phyloP scores from a whole-genome alignment of 2,888 invertebrate species.

The Dioctria linearis region DNA sequence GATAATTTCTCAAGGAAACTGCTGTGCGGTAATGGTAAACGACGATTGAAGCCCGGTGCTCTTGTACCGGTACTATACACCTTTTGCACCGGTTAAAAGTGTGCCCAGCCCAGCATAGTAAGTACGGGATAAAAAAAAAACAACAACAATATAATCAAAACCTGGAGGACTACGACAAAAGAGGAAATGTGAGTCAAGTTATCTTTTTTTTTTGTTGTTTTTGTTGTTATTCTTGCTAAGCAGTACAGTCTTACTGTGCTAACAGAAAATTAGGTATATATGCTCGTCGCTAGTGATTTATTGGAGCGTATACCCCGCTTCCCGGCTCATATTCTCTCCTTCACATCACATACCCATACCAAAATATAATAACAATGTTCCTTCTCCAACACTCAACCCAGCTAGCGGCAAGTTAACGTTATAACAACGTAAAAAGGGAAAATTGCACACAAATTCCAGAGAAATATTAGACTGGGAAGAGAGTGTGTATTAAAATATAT shows the following conservation, averaged over 20 bases:
- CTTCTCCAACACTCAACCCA: not conserved
- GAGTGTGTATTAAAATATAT: slow-evolving; percentile 29
- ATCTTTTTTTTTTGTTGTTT: slow-evolving; percentile 14
- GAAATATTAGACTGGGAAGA: slow-evolving; percentile 31
- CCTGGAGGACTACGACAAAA: slow-evolving; percentile 36
- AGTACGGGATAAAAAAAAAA: not conserved
- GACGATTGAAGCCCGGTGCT: slow-evolving; percentile 13
- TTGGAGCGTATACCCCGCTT: slow-evolving; percentile 12
- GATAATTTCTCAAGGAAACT: slow-evolving; percentile 27
- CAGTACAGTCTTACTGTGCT: not conserved
- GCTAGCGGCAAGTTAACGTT: not conserved
- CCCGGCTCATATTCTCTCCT: not conserved
- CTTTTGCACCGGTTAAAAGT: slow-evolving; percentile 28
- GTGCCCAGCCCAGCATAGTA: not conserved
- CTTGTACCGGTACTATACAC: slow-evolving; percentile 11
- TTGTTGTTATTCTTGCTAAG: too few species aligned
- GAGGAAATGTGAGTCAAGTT: slow-evolving; percentile 48
- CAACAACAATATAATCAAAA: slow-evolving; percentile 7
- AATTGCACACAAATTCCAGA: slow-evolving; percentile 46
- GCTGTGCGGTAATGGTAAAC: not conserved
- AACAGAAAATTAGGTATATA: slow-evolving; percentile 34
- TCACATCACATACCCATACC: not conserved
- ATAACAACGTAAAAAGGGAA: slow-evolving; percentile 9
- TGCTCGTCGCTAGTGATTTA: slow-evolving; percentile 34
- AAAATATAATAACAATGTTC: too few species aligned